Conservation (phyloP, 2,113 vertebrate species). For the Rynchops niger region DNA sequence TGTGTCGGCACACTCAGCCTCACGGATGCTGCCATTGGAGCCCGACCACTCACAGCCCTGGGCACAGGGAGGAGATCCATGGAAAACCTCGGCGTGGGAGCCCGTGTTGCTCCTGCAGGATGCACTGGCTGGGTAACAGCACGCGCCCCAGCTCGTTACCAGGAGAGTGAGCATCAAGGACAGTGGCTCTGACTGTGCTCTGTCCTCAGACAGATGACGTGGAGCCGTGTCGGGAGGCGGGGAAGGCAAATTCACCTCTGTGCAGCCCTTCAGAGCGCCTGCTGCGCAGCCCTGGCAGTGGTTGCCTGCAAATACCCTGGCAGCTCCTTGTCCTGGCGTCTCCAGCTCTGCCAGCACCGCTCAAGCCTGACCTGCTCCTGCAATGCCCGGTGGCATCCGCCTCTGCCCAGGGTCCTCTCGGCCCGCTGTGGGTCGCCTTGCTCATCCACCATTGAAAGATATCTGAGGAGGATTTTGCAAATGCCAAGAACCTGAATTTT, state of each 20-base stretch:
- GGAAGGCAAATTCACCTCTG: conserved; percentile 12
- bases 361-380: neutral
- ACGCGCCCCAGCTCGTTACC: fast-evolving
- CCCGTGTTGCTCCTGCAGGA: neutral
- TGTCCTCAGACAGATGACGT: neutral
- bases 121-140: neutral
- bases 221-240: neutral
- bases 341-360: neutral
- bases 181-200: neutral
- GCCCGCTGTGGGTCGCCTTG: neutral
- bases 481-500: neutral
- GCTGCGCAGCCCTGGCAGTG: neutral
- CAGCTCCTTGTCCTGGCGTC: neutral
- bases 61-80: neutral
- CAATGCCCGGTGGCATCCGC: neutral
- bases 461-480: neutral
- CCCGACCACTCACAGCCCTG: neutral
- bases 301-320: neutral
- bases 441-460: neutral
- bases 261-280: neutral
- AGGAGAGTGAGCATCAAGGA: neutral
- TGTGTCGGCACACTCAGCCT: neutral
- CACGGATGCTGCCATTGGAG: neutral
- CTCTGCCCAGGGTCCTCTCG: neutral
- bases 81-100: neutral